A percentile compares a stretch with the other conserved stretches of the same genome.
Evolutionary conservation across 2,888 invertebrate genomes (phyloP).

Genomic region (Aspidiotus rigidus): DNA sequence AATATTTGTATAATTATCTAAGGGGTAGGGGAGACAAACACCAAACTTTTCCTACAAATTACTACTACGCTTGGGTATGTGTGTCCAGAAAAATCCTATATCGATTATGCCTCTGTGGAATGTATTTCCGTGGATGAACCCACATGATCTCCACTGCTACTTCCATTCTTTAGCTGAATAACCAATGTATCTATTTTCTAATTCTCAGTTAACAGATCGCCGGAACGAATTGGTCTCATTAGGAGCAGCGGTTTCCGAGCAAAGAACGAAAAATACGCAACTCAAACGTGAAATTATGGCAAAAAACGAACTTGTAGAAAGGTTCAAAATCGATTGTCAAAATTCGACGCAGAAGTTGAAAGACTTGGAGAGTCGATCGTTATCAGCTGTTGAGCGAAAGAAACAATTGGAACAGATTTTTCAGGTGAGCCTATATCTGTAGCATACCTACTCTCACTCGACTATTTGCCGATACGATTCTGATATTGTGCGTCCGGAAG

Average conservation of each 20-base stretch:
- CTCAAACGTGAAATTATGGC: neutral
- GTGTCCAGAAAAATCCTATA: too few relatives aligned
- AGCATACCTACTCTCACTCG: too few relatives aligned
- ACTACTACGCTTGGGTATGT: too few relatives aligned
- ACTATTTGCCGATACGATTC: too few relatives aligned
- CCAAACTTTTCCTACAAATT: too few relatives aligned
- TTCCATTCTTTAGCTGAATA: too few relatives aligned
- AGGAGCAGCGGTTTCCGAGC: neutral
- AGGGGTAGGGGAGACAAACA: too few relatives aligned
- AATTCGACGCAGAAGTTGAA: neutral
- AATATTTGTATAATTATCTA: too few relatives aligned
- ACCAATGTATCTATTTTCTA: neutral
- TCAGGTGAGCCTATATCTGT: neutral
- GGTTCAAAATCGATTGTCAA: neutral
- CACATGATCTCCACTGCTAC: too few relatives aligned
- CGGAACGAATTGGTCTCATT: neutral
- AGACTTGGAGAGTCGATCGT: neutral
- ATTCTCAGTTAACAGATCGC: neutral
- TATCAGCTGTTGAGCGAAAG: neutral
- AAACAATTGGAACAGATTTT: constrained; percentile 9
- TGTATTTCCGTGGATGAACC: too few relatives aligned
- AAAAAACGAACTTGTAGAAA: neutral
- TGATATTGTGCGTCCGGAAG: too few relatives aligned
- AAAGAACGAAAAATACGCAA: neutral
- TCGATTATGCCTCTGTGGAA: too few relatives aligned